Evolutionary conservation across 2,113 vertebrate species (phyloP), one percentile per base, ranked within the genome.

Genomic region (Tauraco erythrolophus): DNA sequence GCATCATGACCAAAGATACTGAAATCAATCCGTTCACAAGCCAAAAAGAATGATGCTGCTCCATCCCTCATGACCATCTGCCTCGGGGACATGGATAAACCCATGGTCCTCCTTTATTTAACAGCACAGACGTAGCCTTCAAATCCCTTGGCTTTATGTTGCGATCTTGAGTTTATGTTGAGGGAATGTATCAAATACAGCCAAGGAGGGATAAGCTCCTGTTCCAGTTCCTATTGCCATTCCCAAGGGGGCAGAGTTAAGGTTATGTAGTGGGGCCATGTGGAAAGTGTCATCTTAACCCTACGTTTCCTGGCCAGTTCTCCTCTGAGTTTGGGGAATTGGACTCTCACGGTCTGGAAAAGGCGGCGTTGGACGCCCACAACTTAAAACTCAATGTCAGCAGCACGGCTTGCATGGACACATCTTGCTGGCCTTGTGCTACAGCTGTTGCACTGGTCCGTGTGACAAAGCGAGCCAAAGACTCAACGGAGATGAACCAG

Each of bases 261-360:
- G 54, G 86, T 79, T 89, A 87, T 30, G 16, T 37, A 76, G 88
- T 2, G 3, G 62, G 66, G 90, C 96, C 94, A 93, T 94, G 23
- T 97, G 93, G 91, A 91, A 94, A 96, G 62, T 88, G 45, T 95
- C 94, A 91, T 88, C 91, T 88, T 97, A 96, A 94, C 84, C 88
- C 66, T 53, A 84, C 3, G 0, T 89, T 92, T 97, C 91, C 91
- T 96, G 94, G 74, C 66, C 3, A 7, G 41, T 37, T 81, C 81
- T 84, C 65, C n/a, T 78, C 41, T 0, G 33, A 77, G 81, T 92
- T 89, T 3, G 3, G 92, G 81, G 95, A 95, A 84, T 43, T 95
- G 45, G 15, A 79, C 74, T 97, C 91, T 94, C 94, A 95, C 6
- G 8, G 37, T 91, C 81, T 91, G 66, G 50, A 92, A 89, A 24